Percentiles rank a stretch among this genome's conserved stretches.
phyloP scores from a whole-genome alignment of 2,797 vertebrate species.

The Odontamblyopus rebecca region DNA sequence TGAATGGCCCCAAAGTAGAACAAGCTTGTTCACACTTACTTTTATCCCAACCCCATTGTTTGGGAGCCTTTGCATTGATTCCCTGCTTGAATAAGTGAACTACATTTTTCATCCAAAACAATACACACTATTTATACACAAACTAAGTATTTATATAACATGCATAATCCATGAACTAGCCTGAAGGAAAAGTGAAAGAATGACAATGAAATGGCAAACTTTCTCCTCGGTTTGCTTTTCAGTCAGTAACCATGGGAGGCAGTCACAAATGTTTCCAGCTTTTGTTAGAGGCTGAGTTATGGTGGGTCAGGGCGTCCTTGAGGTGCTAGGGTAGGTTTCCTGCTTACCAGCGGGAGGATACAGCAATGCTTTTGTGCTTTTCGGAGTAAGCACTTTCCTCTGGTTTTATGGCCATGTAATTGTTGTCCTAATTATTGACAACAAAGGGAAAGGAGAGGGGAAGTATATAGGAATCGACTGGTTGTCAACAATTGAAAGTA shows the following conservation, averaged over 20 bases:
- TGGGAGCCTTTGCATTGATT: conserved; percentile 32
- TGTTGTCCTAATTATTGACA: conserved; percentile 52
- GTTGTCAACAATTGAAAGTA: conserved; percentile 23
- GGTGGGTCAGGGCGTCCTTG: conserved; percentile 54
- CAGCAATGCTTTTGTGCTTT: conserved; percentile 36
- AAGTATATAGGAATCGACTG: conserved; percentile 31
- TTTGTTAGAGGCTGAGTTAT: conserved; percentile 74
- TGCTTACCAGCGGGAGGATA: conserved; percentile 42
- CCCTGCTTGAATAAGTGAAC: conserved; percentile 30
- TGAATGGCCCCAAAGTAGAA: conserved; percentile 30
- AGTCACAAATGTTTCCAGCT: conserved; percentile 69
- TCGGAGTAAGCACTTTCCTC: conserved; percentile 37
- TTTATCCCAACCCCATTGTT: conserved; percentile 29
- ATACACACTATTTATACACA: conserved; percentile 13
- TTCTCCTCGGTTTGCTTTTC: conserved; percentile 43
- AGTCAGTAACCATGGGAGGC: conserved; percentile 59
- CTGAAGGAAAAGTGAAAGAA: conserved; percentile 20
- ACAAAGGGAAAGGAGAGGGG: conserved; percentile 47
- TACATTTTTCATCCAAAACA: conserved; percentile 22
- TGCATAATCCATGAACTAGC: conserved; percentile 14
- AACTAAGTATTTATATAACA: conserved; percentile 4
- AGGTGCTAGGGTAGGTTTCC: conserved; percentile 58
- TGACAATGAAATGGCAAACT: conserved; percentile 36
- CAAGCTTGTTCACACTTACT: conserved; percentile 28
- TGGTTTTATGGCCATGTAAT: conserved; percentile 48